Conservation (phyloP, 2,888 invertebrate species). For the Sabatieria punctata region DNA sequence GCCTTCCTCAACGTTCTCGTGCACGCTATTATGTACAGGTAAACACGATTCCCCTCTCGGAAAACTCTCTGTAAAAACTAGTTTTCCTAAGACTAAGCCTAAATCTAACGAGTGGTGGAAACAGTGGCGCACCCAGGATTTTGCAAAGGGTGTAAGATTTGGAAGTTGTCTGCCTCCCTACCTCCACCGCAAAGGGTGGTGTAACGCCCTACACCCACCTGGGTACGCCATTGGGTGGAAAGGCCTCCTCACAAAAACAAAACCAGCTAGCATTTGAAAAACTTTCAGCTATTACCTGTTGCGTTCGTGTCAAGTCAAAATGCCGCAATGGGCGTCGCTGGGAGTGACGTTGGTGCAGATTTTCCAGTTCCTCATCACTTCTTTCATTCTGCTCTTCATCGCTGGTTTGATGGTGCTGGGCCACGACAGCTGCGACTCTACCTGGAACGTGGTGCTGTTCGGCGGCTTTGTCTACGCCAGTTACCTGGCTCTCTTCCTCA, state of each 20-base stretch:
- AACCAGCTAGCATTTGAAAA: neutral
- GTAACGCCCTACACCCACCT: too few species aligned
- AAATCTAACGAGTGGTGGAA: neutral
- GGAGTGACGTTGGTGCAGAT: constrained; percentile 24
- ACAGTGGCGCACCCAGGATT: too few species aligned
- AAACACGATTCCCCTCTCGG: neutral
- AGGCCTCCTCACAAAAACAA: neutral
- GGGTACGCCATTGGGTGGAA: too few species aligned
- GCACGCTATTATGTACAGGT: constrained; percentile 22
- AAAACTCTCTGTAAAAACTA: neutral
- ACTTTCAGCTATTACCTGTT: constrained; percentile 24
- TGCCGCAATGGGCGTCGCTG: constrained; percentile 13
- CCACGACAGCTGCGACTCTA: too few species aligned
- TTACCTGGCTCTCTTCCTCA: too few species aligned
- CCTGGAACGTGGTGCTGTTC: too few species aligned
- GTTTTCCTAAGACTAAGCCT: neutral
- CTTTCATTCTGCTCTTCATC: constrained; percentile 22
- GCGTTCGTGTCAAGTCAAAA: constrained; percentile 21
- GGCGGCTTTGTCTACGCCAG: too few species aligned
- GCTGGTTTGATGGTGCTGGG: too few species aligned
- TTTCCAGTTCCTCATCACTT: constrained; percentile 21
- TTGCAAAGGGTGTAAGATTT: too few species aligned
- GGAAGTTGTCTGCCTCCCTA: too few species aligned
- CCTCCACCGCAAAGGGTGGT: too few species aligned
- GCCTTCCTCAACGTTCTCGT: constrained; percentile 27